A percentile compares a stretch with the other conserved stretches of the same genome.
These are phyloP conservation scores for Phrynocephalus guinanensis DNA, from an alignment of 2,797 vertebrate species.

Conservation along the genomic window DNA sequence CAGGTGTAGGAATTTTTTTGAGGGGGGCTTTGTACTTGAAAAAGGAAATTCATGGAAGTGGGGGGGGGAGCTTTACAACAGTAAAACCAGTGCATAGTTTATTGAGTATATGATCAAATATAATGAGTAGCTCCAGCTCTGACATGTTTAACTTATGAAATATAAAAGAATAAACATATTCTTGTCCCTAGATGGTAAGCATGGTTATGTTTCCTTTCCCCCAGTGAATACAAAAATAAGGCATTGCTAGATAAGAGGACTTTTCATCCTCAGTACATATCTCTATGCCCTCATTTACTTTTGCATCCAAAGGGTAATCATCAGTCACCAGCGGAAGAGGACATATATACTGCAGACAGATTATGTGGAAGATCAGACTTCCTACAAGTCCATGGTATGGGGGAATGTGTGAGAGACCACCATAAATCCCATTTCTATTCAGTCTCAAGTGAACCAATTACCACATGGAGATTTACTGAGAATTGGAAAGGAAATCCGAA, in stretches of 20 bases:
- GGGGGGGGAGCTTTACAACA: neutral
- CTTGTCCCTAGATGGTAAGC: conserved; percentile 1
- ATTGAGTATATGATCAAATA: neutral
- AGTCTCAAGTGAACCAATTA: conserved; percentile 57
- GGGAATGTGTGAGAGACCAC: neutral
- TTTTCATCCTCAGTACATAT: neutral
- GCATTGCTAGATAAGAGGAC: neutral
- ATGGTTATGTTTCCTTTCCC: neutral
- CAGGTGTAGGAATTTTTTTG: no score
- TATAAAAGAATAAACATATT: neutral
- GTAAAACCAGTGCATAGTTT: neutral
- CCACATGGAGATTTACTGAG: neutral
- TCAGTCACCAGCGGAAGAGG: neutral
- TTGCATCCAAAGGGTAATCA: neutral
- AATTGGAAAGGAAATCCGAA: conserved; percentile 13
- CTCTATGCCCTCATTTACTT: conserved; percentile 17
- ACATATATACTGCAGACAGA: neutral
- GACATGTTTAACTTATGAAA: conserved; percentile 8
- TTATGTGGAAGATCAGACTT: conserved; percentile 4
- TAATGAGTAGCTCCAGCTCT: neutral
- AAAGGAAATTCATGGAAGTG: neutral
- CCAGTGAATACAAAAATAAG: conserved; percentile 1
- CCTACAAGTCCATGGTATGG: neutral
- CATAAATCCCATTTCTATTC: conserved; percentile 38
- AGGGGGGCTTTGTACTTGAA: no score